Conservation (phyloP, 2,888 invertebrate species). For the Slavum lentiscoides region DNA sequence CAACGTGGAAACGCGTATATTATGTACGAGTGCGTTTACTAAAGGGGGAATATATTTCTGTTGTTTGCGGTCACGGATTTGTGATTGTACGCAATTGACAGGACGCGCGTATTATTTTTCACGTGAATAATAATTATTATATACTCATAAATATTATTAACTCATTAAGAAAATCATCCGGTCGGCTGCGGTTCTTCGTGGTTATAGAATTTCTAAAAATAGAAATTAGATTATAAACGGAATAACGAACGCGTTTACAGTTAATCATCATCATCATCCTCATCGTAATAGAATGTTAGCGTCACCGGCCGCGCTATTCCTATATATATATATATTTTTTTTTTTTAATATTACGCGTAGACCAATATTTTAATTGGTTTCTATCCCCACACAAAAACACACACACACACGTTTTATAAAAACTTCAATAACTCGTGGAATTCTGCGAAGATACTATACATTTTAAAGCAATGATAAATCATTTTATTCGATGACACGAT, state of each 20-base stretch:
- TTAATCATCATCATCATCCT: not conserved
- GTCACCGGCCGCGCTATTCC: not conserved
- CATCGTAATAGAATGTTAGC: not conserved
- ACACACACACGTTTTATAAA: no score
- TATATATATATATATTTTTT: not conserved
- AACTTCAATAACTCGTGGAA: no score
- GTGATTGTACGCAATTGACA: constrained; percentile 37
- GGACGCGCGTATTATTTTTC: constrained; percentile 8
- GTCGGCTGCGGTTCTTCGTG: not conserved
- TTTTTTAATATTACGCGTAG: no score
- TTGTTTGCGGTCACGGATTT: constrained; percentile 44
- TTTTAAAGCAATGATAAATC: no score
- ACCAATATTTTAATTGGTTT: no score
- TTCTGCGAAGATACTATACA: no score
- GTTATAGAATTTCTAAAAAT: constrained; percentile 21
- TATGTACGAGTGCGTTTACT: no score
- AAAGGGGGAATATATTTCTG: not conserved
- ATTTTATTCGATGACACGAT: no score
- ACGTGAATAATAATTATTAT: not conserved
- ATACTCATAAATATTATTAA: not conserved
- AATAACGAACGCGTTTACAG: constrained; percentile 9
- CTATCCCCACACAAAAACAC: no score
- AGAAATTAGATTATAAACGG: not conserved
- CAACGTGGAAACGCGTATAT: not conserved
- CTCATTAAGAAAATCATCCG: constrained; percentile 36